Percentiles rank a stretch among this genome's conserved stretches.
phyloP scores from a whole-genome alignment of 2,888 invertebrate species.

The Drosophila seclusa region DNA sequence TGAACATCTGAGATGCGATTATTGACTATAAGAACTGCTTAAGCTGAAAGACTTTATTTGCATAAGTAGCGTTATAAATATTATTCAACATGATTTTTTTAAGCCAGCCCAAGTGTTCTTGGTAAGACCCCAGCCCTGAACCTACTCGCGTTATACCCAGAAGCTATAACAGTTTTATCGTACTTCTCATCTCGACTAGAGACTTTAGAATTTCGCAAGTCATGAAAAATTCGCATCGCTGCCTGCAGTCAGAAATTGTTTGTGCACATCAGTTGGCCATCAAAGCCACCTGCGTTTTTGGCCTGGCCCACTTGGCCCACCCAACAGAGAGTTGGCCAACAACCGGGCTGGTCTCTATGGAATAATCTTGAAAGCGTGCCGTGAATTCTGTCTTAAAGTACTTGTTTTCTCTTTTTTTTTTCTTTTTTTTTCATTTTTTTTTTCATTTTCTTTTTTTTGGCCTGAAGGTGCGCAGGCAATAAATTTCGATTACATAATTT shows the following conservation, averaged over 20 bases:
- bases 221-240: constrained; percentile 18
- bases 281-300: constrained; percentile 69
- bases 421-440: neutral
- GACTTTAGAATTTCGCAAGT: constrained; percentile 30
- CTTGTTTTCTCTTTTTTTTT: too few relatives aligned
- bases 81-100: neutral
- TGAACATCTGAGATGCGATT: neutral
- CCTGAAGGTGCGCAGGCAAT: constrained; percentile 59
- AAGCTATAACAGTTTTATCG: constrained; percentile 46
- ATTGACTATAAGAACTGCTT: neutral
- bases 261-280: constrained; percentile 64
- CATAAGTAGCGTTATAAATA: constrained; percentile 1
- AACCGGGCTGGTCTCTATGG: constrained; percentile 11
- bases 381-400: constrained; percentile 11
- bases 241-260: constrained; percentile 42
- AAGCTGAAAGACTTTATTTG: neutral
- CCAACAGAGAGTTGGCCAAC: constrained; percentile 30
- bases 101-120: constrained; percentile 8
- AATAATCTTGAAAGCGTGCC: constrained; percentile 45
- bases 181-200: neutral
- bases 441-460: constrained; percentile 12
- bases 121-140: constrained; percentile 9
- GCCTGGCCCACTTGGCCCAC: constrained; percentile 42
- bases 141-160: constrained; percentile 19
- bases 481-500: constrained; percentile 84